Evolutionary conservation across 2,888 invertebrate species (phyloP), one percentile per base, ranked within the genome.

Genomic region (Lottia gigantea): DNA sequence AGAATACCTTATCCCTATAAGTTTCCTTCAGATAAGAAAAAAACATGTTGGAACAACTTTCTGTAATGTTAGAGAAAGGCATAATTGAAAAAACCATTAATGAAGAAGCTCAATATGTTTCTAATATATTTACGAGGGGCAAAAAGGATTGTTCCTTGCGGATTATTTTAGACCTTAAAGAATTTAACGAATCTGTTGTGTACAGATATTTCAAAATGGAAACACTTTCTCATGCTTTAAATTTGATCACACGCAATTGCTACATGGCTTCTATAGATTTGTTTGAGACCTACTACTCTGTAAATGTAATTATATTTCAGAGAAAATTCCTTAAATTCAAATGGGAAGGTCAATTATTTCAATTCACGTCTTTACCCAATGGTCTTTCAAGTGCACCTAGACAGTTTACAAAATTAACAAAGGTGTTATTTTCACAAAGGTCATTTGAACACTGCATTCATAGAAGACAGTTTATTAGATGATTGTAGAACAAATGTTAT

Each of bases 141-240:
- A 68, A 68, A 23, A 68, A 68, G 26, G 47, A 68, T 26, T 12
- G 63, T 8, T 46, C 62, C n/a, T 46, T 26, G 25, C 61, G 68
- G 8, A 62, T 31, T 45, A 67, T 49, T n/a, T 49, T 49, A n/a
- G 49, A 49, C 19, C 14, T 49, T 0, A 76, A 76, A 72, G 25
- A 72, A 12, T 47, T 72, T 40, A 76, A 76, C 67, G 55, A 67
- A 19, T 23, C 15, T 62, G 61, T 76, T 14, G 46, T 23, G n/a
- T 74, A 76, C 46, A 66, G 68, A 15, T 74, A 71, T 68, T 74
- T 74, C 46, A 76, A 76, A 65, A 76, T 76, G 73, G 74, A 76
- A 14, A 73, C 74, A 15, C 70, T 76, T 64, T 61, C 71, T 61
- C 66, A 65, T 16, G 71, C 64, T 19, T 16, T 72, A 16, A 55